Evolutionary conservation across 1,140 invertebrate genomes (phyloP), one percentile per base, ranked within the genome.

Genomic region (Harpegnathos saltator): DNA sequence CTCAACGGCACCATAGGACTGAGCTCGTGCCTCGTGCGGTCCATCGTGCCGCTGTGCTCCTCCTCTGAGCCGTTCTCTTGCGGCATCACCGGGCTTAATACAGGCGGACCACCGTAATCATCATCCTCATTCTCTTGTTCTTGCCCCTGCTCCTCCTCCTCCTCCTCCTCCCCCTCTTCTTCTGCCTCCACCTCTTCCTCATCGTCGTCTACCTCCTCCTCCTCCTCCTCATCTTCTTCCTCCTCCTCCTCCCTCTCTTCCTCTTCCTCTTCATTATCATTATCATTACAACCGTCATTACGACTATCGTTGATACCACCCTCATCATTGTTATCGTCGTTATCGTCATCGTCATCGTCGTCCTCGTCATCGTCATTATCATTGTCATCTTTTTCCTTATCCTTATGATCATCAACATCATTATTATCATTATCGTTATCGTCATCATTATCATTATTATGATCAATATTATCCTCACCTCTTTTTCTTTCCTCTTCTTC

Each of bases 61-160:
- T 88, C 78, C 7, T 66, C 80, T 11, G 88, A 78, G 14, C 87
- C 89, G 11, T 85, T 85, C 29, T 82, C 89, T 12, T 62, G 48
- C 26, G 93, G 93, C 88, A 93, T 91, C 86, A 93, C 93, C 2
- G 92, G 92, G 83, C 92, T 94, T 12, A 94, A 74, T n/a, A 93
- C 89, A 0, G 93, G 92, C 15, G 92, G 93, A 17, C 93, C 94
- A 19, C 94, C 94, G 17, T 95, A 93, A 17, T 94, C 93, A 5
- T 82, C 80, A 0, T 17, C 54, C 2, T 68, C 50, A n/a, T 85
- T 5, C 4, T 83, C 73, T 19, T 85, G 56, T 0, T 59, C 58
- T 48, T 75, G 9, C 11, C 78, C 80, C 14, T 88, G 12, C 2
- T 86, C 82, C 0, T 82, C 38, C 11, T 89, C 85, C 4, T 73